Percentiles rank a stretch among this genome's conserved stretches.
These are phyloP conservation scores for Dromius quadrimaculatus DNA, from an alignment of 2,888 invertebrate species.

Conservation along the genomic window DNA sequence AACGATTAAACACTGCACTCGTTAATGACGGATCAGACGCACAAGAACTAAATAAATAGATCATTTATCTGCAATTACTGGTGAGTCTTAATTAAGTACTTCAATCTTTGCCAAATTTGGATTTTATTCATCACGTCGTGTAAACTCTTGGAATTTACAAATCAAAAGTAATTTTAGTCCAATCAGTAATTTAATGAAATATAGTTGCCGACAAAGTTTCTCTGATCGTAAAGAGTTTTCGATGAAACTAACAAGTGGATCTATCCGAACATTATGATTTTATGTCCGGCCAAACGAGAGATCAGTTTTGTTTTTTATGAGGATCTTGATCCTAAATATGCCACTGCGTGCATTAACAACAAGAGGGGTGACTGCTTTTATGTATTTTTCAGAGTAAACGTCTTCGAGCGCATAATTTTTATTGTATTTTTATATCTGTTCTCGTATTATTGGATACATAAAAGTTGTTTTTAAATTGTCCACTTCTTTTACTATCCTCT, in stretches of 20 bases:
- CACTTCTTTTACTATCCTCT: no score
- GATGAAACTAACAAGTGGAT: constrained; percentile 22
- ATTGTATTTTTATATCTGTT: constrained; percentile 47
- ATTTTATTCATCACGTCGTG: no score
- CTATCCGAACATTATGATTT: constrained; percentile 45
- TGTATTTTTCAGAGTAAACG: constrained; percentile 18
- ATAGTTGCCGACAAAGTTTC: constrained; percentile 17
- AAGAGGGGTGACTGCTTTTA: constrained; percentile 22
- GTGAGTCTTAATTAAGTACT: constrained; percentile 46
- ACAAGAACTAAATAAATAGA: constrained; percentile 46
- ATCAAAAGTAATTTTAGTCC: constrained; percentile 19
- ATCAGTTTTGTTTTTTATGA: constrained; percentile 48
- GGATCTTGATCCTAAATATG: constrained; percentile 46
- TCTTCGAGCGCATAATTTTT: constrained; percentile 38
- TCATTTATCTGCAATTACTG: constrained; percentile 52
- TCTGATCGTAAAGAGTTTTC: constrained; percentile 14
- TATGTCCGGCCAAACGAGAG: constrained; percentile 40
- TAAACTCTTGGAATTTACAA: constrained; percentile 15
- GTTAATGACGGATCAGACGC: constrained; percentile 47
- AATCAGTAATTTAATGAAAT: constrained; percentile 27
- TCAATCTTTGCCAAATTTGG: no score
- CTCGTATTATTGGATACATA: constrained; percentile 35
- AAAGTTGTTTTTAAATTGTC: constrained; percentile 42
- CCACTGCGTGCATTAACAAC: constrained; percentile 39
- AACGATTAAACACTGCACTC: constrained; percentile 39